phyloP scores from a whole-genome alignment of 2,797 vertebrate species.

The Dendrocincla fuliginosa region DNA sequence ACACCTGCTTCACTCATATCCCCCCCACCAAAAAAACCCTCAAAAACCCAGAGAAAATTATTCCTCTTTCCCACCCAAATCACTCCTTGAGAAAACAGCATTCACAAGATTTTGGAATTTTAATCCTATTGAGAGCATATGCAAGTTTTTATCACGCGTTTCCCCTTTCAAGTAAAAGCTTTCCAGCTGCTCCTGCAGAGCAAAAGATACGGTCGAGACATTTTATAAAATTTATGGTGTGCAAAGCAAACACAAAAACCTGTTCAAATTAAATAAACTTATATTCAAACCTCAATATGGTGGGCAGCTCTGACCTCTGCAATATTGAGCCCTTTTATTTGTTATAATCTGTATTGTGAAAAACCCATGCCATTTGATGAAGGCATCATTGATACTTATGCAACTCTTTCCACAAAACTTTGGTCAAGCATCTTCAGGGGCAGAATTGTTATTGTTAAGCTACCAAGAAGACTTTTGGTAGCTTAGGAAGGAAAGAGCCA shows the following conservation, averaged over 20 bases:
- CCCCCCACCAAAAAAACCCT: rapidly evolving
- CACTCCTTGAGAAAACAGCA: neutral
- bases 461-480: neutral
- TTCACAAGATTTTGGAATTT: neutral
- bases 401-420: neutral
- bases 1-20: neutral
- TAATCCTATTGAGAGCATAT: neutral
- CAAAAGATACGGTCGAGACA: neutral
- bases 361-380: neutral
- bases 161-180: neutral
- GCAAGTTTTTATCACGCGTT: neutral
- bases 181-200: neutral
- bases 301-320: neutral
- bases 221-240: neutral
- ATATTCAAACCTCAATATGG: neutral
- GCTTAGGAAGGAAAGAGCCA: neutral
- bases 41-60: neutral
- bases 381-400: rapidly evolving
- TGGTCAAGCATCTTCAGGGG: neutral
- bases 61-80: neutral
- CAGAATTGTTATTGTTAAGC: neutral
- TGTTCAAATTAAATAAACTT: neutral
- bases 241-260: neutral
- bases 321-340: neutral
- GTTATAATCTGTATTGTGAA: neutral